Evolutionary conservation across 2,797 vertebrate genomes (phyloP), one percentile per base, ranked within the genome.

Genomic region (Acrossocheilus fasciatus): DNA sequence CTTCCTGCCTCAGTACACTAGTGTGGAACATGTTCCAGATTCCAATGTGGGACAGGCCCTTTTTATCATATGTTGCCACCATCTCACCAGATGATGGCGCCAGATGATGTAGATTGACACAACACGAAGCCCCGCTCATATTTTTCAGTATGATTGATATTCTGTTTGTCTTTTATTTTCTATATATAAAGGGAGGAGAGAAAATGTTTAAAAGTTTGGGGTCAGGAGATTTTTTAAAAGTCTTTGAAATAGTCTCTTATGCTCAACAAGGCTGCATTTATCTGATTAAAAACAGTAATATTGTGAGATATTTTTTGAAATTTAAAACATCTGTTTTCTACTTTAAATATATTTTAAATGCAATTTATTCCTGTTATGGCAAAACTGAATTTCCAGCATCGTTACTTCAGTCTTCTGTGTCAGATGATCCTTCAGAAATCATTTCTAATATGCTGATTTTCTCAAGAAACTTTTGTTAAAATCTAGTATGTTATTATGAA

Each of bases 21-120:
- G 47, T 26, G 14, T n/a, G 50, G 77, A 70, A 70, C 81, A 17
- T 26, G 36, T 83, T 88, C 17, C 47, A 70, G n/a, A 66, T 9
- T 81, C 81, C 11, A 18, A 43, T 26, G 18, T 26, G n/a, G 39
- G 12, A 43, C 3, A 23, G 14, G 57, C 8, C 10, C 70, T 52
- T 54, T 79, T 68, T 8, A 52, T 9, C 0, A 75, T 30, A 15
- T 80, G 57, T 26, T 82, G 74, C 43, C 34, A 9, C 8, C 36
- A 30, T 18, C 17, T 45, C 36, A 59, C 83, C 89, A 87, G 66
- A 72, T 79, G 89, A 81, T 86, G 87, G 86, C 62, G 81, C 80
- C 57, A 88, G 36, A 75, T 36, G 7, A 73, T 72, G 14, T 36
- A 59, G 12, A 59, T 66, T 62, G 39, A 62, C 36, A 45, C 8